Evolutionary conservation across 2,797 vertebrate genomes (phyloP).

Genomic region (Nyctalus aviator): DNA sequence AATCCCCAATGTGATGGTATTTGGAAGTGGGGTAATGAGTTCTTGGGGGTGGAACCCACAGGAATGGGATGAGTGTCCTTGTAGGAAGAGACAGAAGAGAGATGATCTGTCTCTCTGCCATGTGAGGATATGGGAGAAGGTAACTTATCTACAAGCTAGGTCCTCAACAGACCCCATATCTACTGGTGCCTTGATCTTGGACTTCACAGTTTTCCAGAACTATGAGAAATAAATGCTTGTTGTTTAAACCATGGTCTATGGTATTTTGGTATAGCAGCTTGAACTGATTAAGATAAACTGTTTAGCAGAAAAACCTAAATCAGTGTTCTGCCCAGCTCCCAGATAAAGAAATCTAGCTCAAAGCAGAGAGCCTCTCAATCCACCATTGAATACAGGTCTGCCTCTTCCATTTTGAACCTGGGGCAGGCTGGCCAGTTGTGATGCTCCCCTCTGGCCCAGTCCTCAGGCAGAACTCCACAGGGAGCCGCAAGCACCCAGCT

Average conservation of each 20-base stretch:
- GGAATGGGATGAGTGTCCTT: background rate
- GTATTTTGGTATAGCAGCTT: background rate
- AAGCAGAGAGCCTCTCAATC: background rate
- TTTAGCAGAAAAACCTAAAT: background rate
- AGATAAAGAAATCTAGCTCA: background rate
- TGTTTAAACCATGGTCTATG: background rate
- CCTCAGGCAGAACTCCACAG: background rate
- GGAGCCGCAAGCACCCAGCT: background rate
- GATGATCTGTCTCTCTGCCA: background rate
- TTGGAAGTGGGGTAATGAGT: background rate
- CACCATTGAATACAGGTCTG: background rate
- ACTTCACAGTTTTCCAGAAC: background rate
- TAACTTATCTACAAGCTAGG: background rate
- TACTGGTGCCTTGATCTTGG: background rate
- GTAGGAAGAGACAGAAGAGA: background rate
- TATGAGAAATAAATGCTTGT: background rate
- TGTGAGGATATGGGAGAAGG: background rate
- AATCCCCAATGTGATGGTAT: background rate
- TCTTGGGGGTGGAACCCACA: background rate
- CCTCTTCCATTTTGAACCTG: background rate
- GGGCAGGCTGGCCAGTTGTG: background rate
- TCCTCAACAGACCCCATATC: background rate
- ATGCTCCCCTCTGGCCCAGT: background rate
- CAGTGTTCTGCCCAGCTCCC: background rate
- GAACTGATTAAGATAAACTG: conserved; percentile 9